These are phyloP conservation scores for Pseudomyrmex cubaensis DNA, from an alignment of 1,140 invertebrate species.

Conservation along the genomic window DNA sequence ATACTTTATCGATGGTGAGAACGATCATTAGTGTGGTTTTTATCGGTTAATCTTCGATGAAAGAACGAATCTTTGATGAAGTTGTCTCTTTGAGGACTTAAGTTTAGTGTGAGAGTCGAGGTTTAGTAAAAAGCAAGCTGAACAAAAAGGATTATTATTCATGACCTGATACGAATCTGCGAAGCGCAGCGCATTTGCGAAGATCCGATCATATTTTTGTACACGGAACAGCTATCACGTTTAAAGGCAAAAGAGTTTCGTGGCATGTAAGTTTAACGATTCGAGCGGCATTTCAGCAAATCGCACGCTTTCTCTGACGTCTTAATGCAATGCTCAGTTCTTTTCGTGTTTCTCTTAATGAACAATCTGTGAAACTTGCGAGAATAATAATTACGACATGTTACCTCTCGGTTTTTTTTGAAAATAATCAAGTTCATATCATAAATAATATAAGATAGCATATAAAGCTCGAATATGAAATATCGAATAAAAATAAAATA, in stretches of 20 bases:
- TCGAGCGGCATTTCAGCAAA: constrained; percentile 37
- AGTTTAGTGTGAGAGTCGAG: too few species aligned
- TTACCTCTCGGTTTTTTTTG: too few species aligned
- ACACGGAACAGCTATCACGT: constrained; percentile 27
- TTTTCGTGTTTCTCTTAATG: constrained; percentile 32
- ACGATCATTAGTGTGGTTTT: background rate
- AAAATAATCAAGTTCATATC: background rate
- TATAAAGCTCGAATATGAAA: background rate
- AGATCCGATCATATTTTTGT: constrained; percentile 44
- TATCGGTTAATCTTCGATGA: background rate
- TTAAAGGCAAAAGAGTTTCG: background rate
- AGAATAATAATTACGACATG: background rate
- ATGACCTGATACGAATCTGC: constrained; percentile 43
- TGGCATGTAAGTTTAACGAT: constrained; percentile 51
- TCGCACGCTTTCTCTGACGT: constrained; percentile 64
- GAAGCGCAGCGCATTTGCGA: constrained; percentile 9
- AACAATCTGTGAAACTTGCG: background rate
- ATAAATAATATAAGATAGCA: background rate
- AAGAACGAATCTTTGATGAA: background rate
- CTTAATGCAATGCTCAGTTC: constrained; percentile 51
- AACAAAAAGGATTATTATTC: constrained; percentile 42
- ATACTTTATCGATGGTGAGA: background rate
- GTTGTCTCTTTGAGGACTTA: background rate
- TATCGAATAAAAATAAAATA: background rate
- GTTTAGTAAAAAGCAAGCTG: background rate